Evolutionary conservation across 2,113 vertebrate species (phyloP).

Genomic region (Typhlomys cinereus): DNA sequence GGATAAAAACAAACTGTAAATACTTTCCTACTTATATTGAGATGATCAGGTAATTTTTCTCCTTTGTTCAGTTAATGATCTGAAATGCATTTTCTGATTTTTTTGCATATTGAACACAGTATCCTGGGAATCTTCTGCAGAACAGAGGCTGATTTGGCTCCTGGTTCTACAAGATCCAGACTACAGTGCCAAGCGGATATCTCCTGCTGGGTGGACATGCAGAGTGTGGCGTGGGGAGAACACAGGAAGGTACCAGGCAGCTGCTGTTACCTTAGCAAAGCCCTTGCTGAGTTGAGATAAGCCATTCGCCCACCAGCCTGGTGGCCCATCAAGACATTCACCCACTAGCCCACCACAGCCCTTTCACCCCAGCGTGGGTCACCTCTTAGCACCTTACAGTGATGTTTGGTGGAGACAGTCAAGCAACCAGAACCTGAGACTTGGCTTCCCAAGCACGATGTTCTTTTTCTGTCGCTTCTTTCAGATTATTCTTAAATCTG

Average conservation of each 20-base stretch:
- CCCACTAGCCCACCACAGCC: too few species aligned
- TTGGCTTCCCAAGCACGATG: neutral
- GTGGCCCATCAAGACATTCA: neutral
- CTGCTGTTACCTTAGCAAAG: neutral
- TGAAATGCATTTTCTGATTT: neutral
- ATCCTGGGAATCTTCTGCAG: neutral
- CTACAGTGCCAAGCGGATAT: too few species aligned
- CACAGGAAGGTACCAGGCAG: neutral
- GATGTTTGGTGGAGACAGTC: neutral
- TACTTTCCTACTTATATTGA: neutral
- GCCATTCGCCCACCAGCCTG: too few species aligned
- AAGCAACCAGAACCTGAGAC: neutral
- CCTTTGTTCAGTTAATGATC: neutral
- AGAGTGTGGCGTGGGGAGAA: neutral
- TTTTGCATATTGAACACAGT: neutral
- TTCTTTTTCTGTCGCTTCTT: neutral
- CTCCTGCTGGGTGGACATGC: neutral
- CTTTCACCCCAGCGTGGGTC: too few species aligned
- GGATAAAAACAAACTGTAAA: too few species aligned
- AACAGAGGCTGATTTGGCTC: neutral
- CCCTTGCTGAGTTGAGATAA: neutral
- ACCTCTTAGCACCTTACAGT: neutral
- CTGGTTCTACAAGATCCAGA: neutral
- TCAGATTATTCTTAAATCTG: neutral
- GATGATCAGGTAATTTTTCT: neutral